Evolutionary conservation across 2,888 invertebrate species (phyloP).

Genomic region (Chesias legatella): DNA sequence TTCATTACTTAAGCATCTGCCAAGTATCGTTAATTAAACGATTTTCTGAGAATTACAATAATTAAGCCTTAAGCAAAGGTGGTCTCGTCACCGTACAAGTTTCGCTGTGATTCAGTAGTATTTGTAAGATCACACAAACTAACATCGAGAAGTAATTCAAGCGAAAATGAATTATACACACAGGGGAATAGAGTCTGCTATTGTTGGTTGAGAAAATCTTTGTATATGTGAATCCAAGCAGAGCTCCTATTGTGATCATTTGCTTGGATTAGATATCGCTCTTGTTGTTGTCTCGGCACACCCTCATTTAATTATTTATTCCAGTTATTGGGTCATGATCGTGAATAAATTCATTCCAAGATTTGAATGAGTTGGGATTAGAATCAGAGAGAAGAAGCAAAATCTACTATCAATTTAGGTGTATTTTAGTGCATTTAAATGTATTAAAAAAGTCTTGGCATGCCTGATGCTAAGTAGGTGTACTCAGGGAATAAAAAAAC

Average conservation of each 20-base stretch:
- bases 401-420: too few species aligned
- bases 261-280: conserved; percentile 50
- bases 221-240: conserved; percentile 35
- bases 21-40: conserved; percentile 61
- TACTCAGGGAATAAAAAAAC: too few species aligned
- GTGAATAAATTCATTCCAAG: conserved; percentile 14
- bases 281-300: conserved; percentile 39
- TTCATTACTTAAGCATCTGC: conserved; percentile 39
- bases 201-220: conserved; percentile 9
- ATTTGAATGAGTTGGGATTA: not conserved
- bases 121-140: conserved; percentile 33
- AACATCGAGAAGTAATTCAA: conserved; percentile 20
- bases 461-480: too few species aligned
- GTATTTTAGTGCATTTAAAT: too few species aligned
- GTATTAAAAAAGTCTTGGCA: too few species aligned
- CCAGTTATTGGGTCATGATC: conserved; percentile 32
- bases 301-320: conserved; percentile 31
- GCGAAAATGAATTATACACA: conserved; percentile 29
- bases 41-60: too few species aligned
- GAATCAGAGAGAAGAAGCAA: too few species aligned
- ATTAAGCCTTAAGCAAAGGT: conserved; percentile 52
- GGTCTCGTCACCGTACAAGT: conserved; percentile 61
- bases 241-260: conserved; percentile 45
- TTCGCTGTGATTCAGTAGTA: conserved; percentile 44
- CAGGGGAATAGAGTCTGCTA: conserved; percentile 25